Evolutionary conservation across 2,888 invertebrate genomes (phyloP), one percentile per base, ranked within the genome.

Genomic region (Cataglyphis rosenhaueri): DNA sequence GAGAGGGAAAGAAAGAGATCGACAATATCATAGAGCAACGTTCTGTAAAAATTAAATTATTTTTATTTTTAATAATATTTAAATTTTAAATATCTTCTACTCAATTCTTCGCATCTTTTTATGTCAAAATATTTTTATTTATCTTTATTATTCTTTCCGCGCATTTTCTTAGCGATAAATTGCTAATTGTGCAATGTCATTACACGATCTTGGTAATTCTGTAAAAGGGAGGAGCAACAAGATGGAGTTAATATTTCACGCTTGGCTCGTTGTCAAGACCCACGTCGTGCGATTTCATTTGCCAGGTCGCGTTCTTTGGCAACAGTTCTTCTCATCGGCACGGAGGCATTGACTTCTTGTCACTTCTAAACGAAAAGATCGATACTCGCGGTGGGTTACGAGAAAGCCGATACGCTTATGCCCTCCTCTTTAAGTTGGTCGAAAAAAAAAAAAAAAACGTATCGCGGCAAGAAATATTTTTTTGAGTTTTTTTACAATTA

Each of bases 291-390:
- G 41, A 73, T 59, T 73, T 41, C 59, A 71, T 48, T 66, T 65
- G 44, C 59, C 18, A 18, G 32, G 18, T 41, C 29, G 41, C 41
- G 18, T 41, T 52, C 32, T 75, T 78, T 29, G 82, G 68, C 64
- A 71, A 59, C 57, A 70, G 82, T 76, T n/a, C 59, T 78, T 83
- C 64, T 62, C 81, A 68, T 64, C 38, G 52, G 38, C n/a, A 41
- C 35, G 62, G 44, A 68, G 38, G 38, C 84, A 71, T 82, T 61
- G 84, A 75, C 84, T 74, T 73, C 75, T 82, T 55, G 81, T 78
- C 29, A 59, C 55, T 52, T 59, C 79, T 79, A 76, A 86, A 21
- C 65, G 21, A 21, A 25, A 57, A 44, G 62, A 85, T 84, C 85
- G 83, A 85, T 85, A 84, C 48, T 29, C 29, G 52, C 48, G 0